Base-by-base conservation (phyloP, 2,888 invertebrate species). In the Agriopis marginaria region DNA sequence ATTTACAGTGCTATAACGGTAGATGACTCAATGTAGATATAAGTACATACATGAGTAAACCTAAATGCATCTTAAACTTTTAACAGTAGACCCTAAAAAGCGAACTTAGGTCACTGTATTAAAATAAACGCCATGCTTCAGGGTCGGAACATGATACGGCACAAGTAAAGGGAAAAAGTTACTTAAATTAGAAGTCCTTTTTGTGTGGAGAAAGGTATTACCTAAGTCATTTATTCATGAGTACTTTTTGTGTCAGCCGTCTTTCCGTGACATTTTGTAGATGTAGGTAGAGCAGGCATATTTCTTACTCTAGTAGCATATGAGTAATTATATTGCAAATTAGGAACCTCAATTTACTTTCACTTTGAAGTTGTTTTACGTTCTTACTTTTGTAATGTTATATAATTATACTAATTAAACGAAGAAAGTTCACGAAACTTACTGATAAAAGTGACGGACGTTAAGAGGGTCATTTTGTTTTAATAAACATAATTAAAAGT, bases 201-300 rank as follows among this genome's bases (percentile, higher is more conserved):
- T 81, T 78, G 78, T 77, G 74, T 56, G 65, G 70, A 64, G 70
- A 61, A 66, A 75, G 72, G 72, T 75, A 69, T 67, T 72, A 32
- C 32, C 32, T 32, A 68, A 70, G 77, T 82, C 83, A 86, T 84
- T 83, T 86, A 86, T 85, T 86, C 82, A 84, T 81, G 76, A 77
- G 70, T 73, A 78, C 76, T 81, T 83, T 85, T 82, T 84, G 69
- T 75, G 80, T 74, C 69, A 68, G 64, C 54, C 59, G 68, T 67
- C 68, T 75, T 75, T 73, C 73, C 58, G 68, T 72, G 75, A 72
- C 73, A 70, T 73, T 72, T 53, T 71, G 72, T 74, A 56, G 68
- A 73, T 62, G 66, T 55, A 68, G 62, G 53, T 53, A 53, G 62
- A 61, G 53, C 39, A 63, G 62, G 58, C 59, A 66, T 63, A 72